These are phyloP conservation scores for Glyphotaelius pellucidus DNA, from an alignment of 2,888 invertebrate genomes.

Conservation along the genomic window DNA sequence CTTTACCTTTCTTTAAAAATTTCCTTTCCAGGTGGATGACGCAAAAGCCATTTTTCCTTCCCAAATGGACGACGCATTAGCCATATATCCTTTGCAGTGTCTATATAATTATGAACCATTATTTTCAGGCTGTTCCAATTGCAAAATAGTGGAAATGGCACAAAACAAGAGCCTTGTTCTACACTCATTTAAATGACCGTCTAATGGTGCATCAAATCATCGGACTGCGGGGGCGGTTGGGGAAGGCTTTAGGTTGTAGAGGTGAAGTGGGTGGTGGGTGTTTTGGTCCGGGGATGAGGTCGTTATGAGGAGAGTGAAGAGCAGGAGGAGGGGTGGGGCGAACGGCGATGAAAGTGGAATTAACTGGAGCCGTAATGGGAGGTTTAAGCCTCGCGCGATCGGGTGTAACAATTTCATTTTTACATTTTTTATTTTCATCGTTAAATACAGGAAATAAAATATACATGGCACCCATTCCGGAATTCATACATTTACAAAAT, in stretches of 20 bases:
- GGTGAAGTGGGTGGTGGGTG: background rate
- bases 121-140: background rate
- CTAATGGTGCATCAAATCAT: constrained; percentile 39
- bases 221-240: background rate
- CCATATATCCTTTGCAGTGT: too few species aligned
- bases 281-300: background rate
- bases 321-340: background rate
- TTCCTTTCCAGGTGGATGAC: too few species aligned
- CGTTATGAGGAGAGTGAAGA: background rate
- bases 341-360: constrained; percentile 23
- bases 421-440: constrained; percentile 22
- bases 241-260: background rate
- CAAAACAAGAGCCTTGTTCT: background rate
- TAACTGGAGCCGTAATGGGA: constrained; percentile 31
- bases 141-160: background rate
- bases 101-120: too few species aligned
- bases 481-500: background rate
- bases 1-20: too few species aligned
- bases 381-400: constrained; percentile 4
- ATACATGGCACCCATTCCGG: background rate
- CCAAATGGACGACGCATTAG: too few species aligned
- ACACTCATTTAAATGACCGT: constrained; percentile 26
- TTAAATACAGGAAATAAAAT: constrained; percentile 37
- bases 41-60: too few species aligned
- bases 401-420: constrained; percentile 37